Conservation (phyloP, 1,140 invertebrate species). For the Drosophila tani region DNA sequence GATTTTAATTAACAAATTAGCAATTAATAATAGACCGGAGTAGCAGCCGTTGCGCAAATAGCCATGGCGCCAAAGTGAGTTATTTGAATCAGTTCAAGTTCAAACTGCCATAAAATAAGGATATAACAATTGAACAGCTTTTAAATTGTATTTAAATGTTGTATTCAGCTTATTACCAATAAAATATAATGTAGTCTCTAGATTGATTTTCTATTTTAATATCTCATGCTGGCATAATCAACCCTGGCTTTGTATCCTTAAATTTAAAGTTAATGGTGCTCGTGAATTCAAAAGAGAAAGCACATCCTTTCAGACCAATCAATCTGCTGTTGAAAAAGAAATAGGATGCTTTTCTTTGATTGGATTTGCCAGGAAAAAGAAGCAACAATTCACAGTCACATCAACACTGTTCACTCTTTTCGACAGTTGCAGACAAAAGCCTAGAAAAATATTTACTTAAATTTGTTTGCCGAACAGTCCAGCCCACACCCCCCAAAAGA, state of each 20-base stretch:
- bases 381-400: constrained; percentile 50
- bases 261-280: background rate
- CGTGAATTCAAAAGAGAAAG: constrained; percentile 3
- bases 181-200: too few species aligned
- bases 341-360: constrained; percentile 30
- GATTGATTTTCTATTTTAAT: too few species aligned
- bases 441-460: constrained; percentile 68
- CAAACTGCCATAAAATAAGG: background rate
- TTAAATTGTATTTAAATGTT: too few species aligned
- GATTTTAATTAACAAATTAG: constrained; percentile 76
- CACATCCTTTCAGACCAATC: constrained; percentile 20
- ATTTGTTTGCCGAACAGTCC: constrained; percentile 36
- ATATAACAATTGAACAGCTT: too few species aligned
- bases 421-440: constrained; percentile 55
- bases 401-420: constrained; percentile 37
- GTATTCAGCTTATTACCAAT: too few species aligned
- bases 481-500: background rate
- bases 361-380: constrained; percentile 30
- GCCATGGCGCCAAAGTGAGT: constrained; percentile 1
- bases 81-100: constrained; percentile 14
- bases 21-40: constrained; percentile 40
- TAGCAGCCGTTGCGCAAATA: constrained; percentile 35
- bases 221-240: too few species aligned
- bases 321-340: constrained; percentile 15
- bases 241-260: too few species aligned